Evolutionary conservation across 2,797 vertebrate genomes (phyloP), one percentile per base, ranked within the genome.

Genomic region (Acomys russatus): DNA sequence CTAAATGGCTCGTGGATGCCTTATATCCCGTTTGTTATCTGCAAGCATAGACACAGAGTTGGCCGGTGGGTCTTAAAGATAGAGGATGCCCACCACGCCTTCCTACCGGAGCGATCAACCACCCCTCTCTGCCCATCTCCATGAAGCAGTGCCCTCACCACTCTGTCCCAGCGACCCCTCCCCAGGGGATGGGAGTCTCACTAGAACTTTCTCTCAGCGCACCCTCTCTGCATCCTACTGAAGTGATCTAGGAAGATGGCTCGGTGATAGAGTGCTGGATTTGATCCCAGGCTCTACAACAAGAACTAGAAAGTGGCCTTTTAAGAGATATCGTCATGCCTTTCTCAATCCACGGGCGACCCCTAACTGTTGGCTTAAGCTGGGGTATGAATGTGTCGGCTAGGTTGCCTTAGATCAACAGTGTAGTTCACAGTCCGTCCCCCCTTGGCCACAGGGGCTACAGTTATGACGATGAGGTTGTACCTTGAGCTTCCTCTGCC

Each of bases 121-220:
- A 0, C 2, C 1, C 30, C 9, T 9, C 25, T 70, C 54, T 23
- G 25, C 18, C 49, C n/a, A 9, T 25, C 70, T 38, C 54, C 23
- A 30, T 2, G 3, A 88, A 59, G 25, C 51, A 38, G 4, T 61
- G 56, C 2, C 4, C 11, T 63, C 33, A 23, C 3, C 3, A 30
- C 0, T 11, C 49, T 2, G 7, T 5, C 5, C 0, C 6, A 33
- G 20, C 9, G 11, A 10, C 20, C 28, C 1, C 23, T 20, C 20
- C 18, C n/a, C 12, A 3, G 9, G 0, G 1, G 33, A 61, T n/a
- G 12, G 0, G 51, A n/a, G 44, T n/a, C 25, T 17, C n/a, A 0
- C 44, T 4, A 14, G 44, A 7, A 33, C 25, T 25, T n/a, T 25
- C 33, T 3, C 14, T 84, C 35, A 0, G 0, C 0, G 0, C 0